A percentile compares a stretch with the other conserved stretches of the same genome.
Conservation (phyloP, 2,888 invertebrate genomes). For the Therioaphis trifolii region DNA sequence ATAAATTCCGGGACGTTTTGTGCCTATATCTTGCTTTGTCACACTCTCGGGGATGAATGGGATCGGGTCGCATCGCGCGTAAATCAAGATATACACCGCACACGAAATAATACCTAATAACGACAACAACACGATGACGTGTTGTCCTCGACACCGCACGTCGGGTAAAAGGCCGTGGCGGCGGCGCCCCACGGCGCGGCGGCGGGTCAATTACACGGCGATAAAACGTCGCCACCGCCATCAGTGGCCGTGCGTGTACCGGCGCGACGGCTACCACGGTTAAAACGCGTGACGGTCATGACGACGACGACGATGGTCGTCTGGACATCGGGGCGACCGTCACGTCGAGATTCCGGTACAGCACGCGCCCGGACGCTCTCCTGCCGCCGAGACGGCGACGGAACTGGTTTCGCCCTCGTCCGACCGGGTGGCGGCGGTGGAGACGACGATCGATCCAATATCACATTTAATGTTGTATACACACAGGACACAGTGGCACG, state of each 20-base stretch:
- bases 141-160: too few relatives aligned
- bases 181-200: slow-evolving; percentile 37
- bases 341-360: slow-evolving; percentile 61
- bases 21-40: background rate
- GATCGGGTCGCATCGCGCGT: too few relatives aligned
- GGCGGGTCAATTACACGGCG: slow-evolving; percentile 61
- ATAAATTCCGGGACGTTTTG: background rate
- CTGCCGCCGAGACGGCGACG: slow-evolving; percentile 31
- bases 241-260: background rate
- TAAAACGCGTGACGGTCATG: background rate
- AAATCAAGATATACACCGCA: slow-evolving; percentile 34
- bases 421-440: slow-evolving; percentile 6
- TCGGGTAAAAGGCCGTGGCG: slow-evolving; percentile 7
- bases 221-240: slow-evolving; percentile 23
- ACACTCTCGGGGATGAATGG: slow-evolving; percentile 14
- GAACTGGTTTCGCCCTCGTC: slow-evolving; percentile 46
- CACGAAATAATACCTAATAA: slow-evolving; percentile 15
- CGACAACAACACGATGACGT: background rate
- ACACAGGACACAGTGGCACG: too few relatives aligned
- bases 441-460: slow-evolving; percentile 21
- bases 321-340: slow-evolving; percentile 39
- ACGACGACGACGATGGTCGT: background rate
- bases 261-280: too few relatives aligned
- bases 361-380: slow-evolving; percentile 49
- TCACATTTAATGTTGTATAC: too few relatives aligned